Evolutionary conservation across 2,888 invertebrate genomes (phyloP), one percentile per base, ranked within the genome.

Genomic region (Enoplolaimus lenunculus): DNA sequence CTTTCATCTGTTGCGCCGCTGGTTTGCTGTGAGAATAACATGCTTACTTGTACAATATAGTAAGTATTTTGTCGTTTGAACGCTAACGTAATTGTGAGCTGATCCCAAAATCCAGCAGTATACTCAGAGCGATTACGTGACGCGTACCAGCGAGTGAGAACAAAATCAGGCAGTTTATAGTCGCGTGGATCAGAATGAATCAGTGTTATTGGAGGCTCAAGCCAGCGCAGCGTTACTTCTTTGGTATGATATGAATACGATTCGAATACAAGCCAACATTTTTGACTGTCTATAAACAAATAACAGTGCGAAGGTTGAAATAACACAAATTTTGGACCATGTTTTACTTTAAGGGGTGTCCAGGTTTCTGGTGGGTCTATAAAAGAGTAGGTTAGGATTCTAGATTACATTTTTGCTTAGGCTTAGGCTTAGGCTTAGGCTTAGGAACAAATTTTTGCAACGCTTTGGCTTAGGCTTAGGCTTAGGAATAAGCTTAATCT

Each of bases 181-280:
- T 62, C 67, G 7, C 30, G 3, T 3, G 67, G n/a, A n/a, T 67
- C n/a, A 26, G 21, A 21, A n/a, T 68, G n/a, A 60, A n/a, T 31
- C 2, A 68, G 31, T 26, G 57, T 68, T 21, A 68, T n/a, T 3
- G 68, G 29, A n/a, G 68, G 59, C 26, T 13, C 13, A 3, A 68
- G 57, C 68, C 68, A 68, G 2, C 13, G 57, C 7, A 68, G 57
- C 13, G 67, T 34, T 35, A 67, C 67, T 72, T 79, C 79, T 2
- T 78, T 78, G 2, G 77, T 80, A 72, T 80, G 80, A 73, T 77
- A 79, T 26, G 78, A 79, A 73, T 79, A 79, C 72, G 76, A 76
- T 77, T 78, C 78, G 60, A 68, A 70, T 13, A 68, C 70, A 57
- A 66, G 33, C 62, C 26, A 66, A 30, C 69, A 67, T 16, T n/a